Conservation (phyloP, 2,113 vertebrate genomes). For the Proteles cristata region DNA sequence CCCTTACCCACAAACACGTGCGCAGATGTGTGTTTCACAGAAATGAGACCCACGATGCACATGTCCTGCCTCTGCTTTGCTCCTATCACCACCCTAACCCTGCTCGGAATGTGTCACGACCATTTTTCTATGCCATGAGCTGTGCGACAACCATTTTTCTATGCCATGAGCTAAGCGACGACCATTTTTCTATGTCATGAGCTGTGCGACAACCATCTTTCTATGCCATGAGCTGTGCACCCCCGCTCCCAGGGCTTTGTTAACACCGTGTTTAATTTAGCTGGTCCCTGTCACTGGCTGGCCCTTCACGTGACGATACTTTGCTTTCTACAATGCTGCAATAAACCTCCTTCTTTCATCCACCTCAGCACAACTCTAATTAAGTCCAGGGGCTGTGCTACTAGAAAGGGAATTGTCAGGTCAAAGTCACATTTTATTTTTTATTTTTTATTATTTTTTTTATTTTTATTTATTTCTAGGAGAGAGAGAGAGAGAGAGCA, state of each 20-base stretch:
- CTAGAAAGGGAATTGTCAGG: not conserved
- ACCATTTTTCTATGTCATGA: too few species aligned
- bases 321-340: not conserved
- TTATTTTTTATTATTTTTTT: too few species aligned
- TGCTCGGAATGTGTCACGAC: not conserved
- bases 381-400: not conserved
- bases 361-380: not conserved
- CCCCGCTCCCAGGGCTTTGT: not conserved
- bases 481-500: too few species aligned
- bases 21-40: not conserved
- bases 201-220: too few species aligned
- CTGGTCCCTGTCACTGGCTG: not conserved
- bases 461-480: too few species aligned
- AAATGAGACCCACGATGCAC: rapidly evolving
- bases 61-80: rapidly evolving
- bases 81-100: rapidly evolving
- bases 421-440: not conserved
- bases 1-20: rapidly evolving
- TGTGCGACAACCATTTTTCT: too few species aligned
- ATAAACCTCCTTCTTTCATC: not conserved
- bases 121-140: too few species aligned
- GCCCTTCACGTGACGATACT: not conserved
- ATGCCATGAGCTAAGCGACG: too few species aligned
- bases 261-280: rapidly evolving
- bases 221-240: not conserved